phyloP scores from a whole-genome alignment of 2,113 vertebrate genomes.

The Sclerurus mexicanus region DNA sequence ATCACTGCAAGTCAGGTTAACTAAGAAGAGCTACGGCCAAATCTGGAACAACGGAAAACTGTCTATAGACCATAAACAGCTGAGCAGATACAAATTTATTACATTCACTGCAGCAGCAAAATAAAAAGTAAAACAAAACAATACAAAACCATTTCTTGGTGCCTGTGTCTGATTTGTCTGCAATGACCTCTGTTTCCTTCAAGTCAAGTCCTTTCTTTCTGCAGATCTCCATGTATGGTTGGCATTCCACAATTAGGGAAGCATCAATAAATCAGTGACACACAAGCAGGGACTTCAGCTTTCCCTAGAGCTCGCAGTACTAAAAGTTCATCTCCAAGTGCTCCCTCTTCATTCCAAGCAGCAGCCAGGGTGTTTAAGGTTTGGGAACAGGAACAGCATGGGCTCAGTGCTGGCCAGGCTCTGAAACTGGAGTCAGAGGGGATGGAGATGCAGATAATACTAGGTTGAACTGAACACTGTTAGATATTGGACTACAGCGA shows the following conservation, averaged over 20 bases:
- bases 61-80: conserved; percentile 11
- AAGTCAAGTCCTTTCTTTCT: conserved; percentile 39
- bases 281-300: background rate
- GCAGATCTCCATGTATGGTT: conserved; percentile 50
- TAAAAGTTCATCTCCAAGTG: conserved; percentile 36
- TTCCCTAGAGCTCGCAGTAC: background rate
- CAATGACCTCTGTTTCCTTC: conserved; percentile 46
- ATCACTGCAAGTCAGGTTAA: conserved; percentile 11
- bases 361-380: background rate
- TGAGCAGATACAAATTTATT: conserved; percentile 32
- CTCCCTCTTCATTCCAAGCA: conserved; percentile 15
- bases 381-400: background rate
- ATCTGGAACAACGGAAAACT: conserved; percentile 56
- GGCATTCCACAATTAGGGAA: conserved; percentile 44
- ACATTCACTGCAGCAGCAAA: conserved; percentile 34
- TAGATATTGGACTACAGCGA: background rate
- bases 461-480: background rate
- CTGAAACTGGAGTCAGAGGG: background rate
- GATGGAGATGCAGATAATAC: background rate
- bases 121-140: background rate
- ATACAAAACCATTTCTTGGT: conserved; percentile 1
- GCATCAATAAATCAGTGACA: conserved; percentile 45
- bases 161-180: conserved; percentile 50
- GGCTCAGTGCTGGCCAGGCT: background rate
- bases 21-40: conserved; percentile 29